These are phyloP conservation scores for Cetonia aurata DNA, from an alignment of 2,888 invertebrate genomes.

Conservation along the genomic window DNA sequence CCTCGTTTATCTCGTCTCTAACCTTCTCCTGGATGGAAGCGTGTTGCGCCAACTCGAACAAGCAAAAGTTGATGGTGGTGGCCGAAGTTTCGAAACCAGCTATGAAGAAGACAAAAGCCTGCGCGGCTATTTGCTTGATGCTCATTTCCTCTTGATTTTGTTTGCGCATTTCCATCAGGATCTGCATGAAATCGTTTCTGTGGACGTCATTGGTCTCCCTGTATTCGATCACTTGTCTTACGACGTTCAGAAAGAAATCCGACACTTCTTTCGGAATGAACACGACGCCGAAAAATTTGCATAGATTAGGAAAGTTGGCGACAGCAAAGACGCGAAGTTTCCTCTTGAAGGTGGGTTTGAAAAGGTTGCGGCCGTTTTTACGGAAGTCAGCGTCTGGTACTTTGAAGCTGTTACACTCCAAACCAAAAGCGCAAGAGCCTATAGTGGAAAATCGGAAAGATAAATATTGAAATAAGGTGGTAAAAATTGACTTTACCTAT, in stretches of 20 bases:
- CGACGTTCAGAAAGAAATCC: conserved; percentile 55
- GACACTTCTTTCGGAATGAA: conserved; percentile 51
- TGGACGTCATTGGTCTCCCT: conserved; percentile 52
- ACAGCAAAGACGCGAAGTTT: conserved; percentile 62
- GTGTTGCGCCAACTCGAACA: conserved; percentile 64
- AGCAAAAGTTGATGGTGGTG: conserved; percentile 62
- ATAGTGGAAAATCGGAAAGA: conserved; percentile 58
- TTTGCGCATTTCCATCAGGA: conserved; percentile 57
- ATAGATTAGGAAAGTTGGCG: conserved; percentile 61
- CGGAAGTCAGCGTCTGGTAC: conserved; percentile 68
- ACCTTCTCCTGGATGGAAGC: conserved; percentile 65
- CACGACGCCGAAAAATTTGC: conserved; percentile 48
- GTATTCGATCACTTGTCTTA: conserved; percentile 54
- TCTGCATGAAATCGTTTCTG: conserved; percentile 63
- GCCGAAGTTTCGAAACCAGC: conserved; percentile 69
- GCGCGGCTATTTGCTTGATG: conserved; percentile 59
- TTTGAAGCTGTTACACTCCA: conserved; percentile 69
- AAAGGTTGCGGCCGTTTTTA: conserved; percentile 45
- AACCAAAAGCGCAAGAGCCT: conserved; percentile 70
- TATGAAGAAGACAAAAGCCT: conserved; percentile 66
- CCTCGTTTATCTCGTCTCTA: conserved; percentile 61
- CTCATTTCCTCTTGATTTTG: conserved; percentile 46
- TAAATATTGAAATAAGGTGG: conserved; percentile 48
- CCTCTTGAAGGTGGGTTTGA: conserved; percentile 42
- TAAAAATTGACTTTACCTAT: conserved; percentile 14